Evolutionary conservation across 2,113 vertebrate genomes (phyloP).

Genomic region (Rhabdornis inornatus): DNA sequence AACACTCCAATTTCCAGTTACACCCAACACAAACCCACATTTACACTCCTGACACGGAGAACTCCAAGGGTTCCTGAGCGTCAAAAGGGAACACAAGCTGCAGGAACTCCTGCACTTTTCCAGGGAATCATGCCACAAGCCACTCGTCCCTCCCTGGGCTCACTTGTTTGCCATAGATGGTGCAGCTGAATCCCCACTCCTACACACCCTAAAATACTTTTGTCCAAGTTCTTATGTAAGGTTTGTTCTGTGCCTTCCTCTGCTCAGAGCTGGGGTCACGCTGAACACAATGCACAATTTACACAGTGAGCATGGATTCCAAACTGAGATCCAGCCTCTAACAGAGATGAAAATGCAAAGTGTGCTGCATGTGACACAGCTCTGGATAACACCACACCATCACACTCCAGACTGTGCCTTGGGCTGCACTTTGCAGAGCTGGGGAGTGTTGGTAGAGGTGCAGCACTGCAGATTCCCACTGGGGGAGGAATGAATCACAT

Average conservation of each 20-base stretch:
- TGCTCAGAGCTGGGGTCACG: not conserved
- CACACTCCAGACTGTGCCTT: not conserved
- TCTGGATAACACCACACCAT: not conserved
- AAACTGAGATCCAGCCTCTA: not conserved
- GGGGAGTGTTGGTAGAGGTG: not conserved
- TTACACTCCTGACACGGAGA: rapidly evolving
- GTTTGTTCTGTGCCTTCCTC: not conserved
- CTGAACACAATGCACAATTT: not conserved
- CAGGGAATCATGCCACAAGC: not conserved
- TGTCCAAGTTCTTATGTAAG: not conserved
- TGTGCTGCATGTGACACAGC: not conserved
- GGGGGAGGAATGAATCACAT: not conserved
- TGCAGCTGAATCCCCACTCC: not conserved
- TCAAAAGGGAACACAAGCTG: rapidly evolving
- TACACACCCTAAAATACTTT: not conserved
- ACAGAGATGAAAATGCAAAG: no score
- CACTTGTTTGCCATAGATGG: rapidly evolving
- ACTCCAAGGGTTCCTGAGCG: not conserved
- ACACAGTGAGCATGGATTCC: not conserved
- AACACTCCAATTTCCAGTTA: rapidly evolving
- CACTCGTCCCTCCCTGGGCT: not conserved
- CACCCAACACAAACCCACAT: rapidly evolving
- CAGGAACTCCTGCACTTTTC: not conserved
- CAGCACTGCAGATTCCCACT: not conserved
- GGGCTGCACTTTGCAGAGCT: not conserved